Evolutionary conservation across 35 echinoderm and acorn worm genomes (phyloP), one percentile per base, ranked within the genome.

Genomic region (Ophiothrix spiculata): DNA sequence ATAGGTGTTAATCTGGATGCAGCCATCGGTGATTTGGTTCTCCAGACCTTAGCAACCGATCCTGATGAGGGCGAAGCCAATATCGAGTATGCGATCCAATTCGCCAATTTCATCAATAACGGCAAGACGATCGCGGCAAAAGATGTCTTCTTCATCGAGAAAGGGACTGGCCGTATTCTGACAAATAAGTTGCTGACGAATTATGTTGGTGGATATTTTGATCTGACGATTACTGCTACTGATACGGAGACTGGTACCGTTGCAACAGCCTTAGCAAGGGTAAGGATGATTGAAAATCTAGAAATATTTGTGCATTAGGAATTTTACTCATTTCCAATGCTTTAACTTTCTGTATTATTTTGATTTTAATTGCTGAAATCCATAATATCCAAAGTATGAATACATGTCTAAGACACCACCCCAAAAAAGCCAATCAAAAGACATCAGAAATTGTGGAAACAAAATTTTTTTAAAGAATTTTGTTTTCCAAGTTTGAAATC

Each of bases 1-100:
- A 40, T 21, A 95, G 93, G 93, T 56, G 54, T 95, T 37, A 80
- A 85, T n/a, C 45, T 78, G 39, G 88, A 95, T 17, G 79, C 91
- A n/a, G 74, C 46, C 41, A 21, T 84, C 38, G 32, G 75, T 25
- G 75, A 86, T 0, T 46, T 46, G 1, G 42, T 92, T 25, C 35
- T 80, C 16, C 35, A 35, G 8, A 40, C 87, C 33, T 84, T 12
- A 49, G 93, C 85, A 21, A 83, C 49, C 0, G 93, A 95, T 32
- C 37, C 85, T 0, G 93, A 95, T 45, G 29, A 49, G 8, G 85
- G 76, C 1, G 80, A 54, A 4, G 37, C 42, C 56, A 73, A 35
- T 0, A 85, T 90, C 54, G 39, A 31, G n/a, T 95, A 95, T 81
- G 56, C 79, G 4, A 87, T 95, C 39, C 39, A 76, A 34, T n/a